These are phyloP conservation scores for Esox masquinongy DNA, from an alignment of 2,797 vertebrate species.

Conservation along the genomic window DNA sequence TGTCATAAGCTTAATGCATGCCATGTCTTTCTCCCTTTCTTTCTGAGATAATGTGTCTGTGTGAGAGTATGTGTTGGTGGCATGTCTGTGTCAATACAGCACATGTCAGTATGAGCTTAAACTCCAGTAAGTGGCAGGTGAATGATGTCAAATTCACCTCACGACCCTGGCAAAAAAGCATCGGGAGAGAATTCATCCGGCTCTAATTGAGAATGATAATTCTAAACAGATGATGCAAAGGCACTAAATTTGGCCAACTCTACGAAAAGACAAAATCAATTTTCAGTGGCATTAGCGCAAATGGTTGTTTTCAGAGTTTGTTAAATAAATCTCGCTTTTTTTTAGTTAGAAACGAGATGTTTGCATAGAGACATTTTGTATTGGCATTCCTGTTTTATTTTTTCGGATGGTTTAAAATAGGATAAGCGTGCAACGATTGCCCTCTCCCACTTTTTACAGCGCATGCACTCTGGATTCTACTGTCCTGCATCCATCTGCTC, in stretches of 20 bases:
- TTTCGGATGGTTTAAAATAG: conserved; percentile 11
- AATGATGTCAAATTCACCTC: conserved; percentile 35
- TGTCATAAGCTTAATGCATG: neutral
- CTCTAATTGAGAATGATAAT: conserved; percentile 5
- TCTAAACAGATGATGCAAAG: neutral
- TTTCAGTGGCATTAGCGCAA: neutral
- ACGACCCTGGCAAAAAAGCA: neutral
- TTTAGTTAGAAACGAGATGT: neutral
- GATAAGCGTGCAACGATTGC: neutral
- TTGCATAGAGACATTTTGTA: conserved; percentile 12
- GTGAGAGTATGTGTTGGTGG: conserved; percentile 19
- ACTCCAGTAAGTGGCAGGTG: conserved; percentile 35
- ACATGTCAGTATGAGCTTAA: conserved; percentile 30
- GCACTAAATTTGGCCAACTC: neutral
- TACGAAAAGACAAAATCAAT: neutral
- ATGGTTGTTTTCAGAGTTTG: neutral
- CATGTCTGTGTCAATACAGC: conserved; percentile 6
- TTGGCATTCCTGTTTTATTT: conserved; percentile 9
- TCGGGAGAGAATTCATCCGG: neutral
- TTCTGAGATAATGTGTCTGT: conserved; percentile 35
- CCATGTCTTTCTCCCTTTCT: conserved; percentile 11
- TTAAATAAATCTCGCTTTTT: neutral
- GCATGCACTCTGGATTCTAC: neutral
- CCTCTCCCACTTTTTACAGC: conserved; percentile 5
- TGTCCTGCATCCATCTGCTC: conserved; percentile 12